These are phyloP conservation scores for Ophion slaviceki DNA, from an alignment of 2,888 invertebrate genomes.

Conservation along the genomic window DNA sequence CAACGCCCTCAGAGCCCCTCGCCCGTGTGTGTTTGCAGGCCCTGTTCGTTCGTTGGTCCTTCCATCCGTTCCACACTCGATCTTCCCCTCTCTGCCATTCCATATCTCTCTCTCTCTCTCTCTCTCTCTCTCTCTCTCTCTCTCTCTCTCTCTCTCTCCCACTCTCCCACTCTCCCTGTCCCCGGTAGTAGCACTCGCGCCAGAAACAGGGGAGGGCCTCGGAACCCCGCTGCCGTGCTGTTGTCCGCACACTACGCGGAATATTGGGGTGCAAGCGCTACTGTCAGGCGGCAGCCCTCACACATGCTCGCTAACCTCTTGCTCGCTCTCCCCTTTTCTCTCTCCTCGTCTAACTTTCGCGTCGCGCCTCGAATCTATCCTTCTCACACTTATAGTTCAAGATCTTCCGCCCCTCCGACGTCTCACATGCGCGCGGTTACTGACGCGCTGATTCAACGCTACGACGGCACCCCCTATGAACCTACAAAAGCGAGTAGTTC, in stretches of 20 bases:
- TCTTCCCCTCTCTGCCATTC: constrained; percentile 52
- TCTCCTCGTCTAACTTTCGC: constrained; percentile 19
- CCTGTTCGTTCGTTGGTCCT: constrained; percentile 60
- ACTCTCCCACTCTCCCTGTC: constrained; percentile 50
- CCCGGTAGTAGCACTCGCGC: constrained; percentile 74
- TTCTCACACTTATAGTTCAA: constrained; percentile 43
- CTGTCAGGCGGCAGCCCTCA: constrained; percentile 69
- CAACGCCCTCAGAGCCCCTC: constrained; percentile 61
- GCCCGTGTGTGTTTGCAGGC: constrained; percentile 62
- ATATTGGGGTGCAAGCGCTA: constrained; percentile 71
- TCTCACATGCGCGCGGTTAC: constrained; percentile 54
- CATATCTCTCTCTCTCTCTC: background rate
- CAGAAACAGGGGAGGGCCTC: constrained; percentile 75
- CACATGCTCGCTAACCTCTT: constrained; percentile 42
- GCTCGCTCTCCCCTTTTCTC: constrained; percentile 8
- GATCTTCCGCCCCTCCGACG: constrained; percentile 56
- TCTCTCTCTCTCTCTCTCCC: constrained; percentile 30
- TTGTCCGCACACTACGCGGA: constrained; percentile 59
- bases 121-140: background rate
- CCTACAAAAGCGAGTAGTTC: constrained; percentile 29
- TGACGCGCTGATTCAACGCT: constrained; percentile 54
- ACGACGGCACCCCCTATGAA: constrained; percentile 19
- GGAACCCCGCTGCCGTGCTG: constrained; percentile 49
- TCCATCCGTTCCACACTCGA: constrained; percentile 56
- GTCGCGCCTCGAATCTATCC: constrained; percentile 37